Base-by-base conservation (phyloP, 2,797 vertebrate genomes). In the Notolabrus celidotus region DNA sequence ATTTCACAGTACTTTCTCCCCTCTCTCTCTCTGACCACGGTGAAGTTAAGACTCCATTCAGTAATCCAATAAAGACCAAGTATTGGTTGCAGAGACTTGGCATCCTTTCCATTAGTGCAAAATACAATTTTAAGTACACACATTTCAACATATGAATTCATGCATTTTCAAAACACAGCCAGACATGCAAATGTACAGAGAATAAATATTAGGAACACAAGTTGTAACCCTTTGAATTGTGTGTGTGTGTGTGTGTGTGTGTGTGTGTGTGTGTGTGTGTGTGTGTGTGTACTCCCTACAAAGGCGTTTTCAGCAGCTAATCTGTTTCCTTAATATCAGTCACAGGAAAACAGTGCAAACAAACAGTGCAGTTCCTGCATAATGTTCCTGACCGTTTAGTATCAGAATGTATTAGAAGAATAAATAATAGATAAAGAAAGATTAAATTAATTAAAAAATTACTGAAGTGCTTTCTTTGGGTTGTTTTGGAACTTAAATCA, bases 11-110 rank as follows among this genome's bases (percentile, higher is more conserved):
- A n/a, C 41, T 4, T 8, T 23, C 36, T 31, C 19, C 20, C 36
- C 34, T 10, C 14, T 46, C 11, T 31, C 55, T 3, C 25, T 71
- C 39, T 71, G 29, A 67, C 25, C 64, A 46, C 67, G 10, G 8
- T 70, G 71, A 63, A 83, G 74, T 83, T 64, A 66, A 82, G 59
- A 83, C 79, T 88, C 88, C 75, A 79, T 36, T 62, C 77, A 53
- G 38, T 86, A 87, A 86, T 89, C n/a, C n/a, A n/a, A n/a, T n/a
- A n/a, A n/a, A n/a, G n/a, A n/a, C 86, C 84, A 79, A 65, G 77
- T 75, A 71, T 76, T 41, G 29, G 69, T 79, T 10, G 38, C 49
- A 11, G 72, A 74, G 22, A 70, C 58, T 53, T 55, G 61, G 69
- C 78, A 39, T 77, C 33, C 74, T 71, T 63, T 77, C 42, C 51